phyloP scores from a whole-genome alignment of 1,140 invertebrate genomes.

The Drosophila ironensis region DNA sequence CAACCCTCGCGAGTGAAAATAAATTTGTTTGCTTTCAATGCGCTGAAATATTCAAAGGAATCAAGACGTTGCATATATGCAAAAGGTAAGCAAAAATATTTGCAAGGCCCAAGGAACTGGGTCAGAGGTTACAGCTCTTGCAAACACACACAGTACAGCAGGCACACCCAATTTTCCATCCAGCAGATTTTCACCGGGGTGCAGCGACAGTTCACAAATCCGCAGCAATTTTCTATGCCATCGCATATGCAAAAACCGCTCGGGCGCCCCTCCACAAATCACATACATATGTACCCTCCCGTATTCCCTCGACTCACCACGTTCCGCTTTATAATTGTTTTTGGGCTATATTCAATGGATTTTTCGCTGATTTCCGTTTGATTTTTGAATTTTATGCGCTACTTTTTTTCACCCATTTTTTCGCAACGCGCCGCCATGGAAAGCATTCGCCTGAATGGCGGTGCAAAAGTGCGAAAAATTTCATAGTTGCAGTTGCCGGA shows the following conservation, averaged over 20 bases:
- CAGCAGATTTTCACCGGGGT: slow-evolving; percentile 7
- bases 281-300: neutral
- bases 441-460: neutral
- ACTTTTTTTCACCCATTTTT: slow-evolving; percentile 15
- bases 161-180: neutral
- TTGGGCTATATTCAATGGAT: slow-evolving; percentile 60
- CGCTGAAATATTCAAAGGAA: slow-evolving; percentile 38
- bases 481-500: slow-evolving; percentile 21
- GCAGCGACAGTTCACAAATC: slow-evolving; percentile 10
- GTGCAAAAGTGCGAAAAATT: slow-evolving; percentile 41
- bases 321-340: slow-evolving; percentile 68
- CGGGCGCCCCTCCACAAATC: slow-evolving; percentile 16
- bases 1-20: slow-evolving; percentile 38
- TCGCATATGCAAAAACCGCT: slow-evolving; percentile 61
- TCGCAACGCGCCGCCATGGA: slow-evolving; percentile 24
- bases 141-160: slow-evolving; percentile 27
- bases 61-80: slow-evolving; percentile 42
- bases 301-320: slow-evolving; percentile 20
- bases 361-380: slow-evolving; percentile 51
- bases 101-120: slow-evolving; percentile 50
- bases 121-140: slow-evolving; percentile 62
- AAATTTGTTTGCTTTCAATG: slow-evolving; percentile 58
- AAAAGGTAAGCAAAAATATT: slow-evolving; percentile 66
- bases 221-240: slow-evolving; percentile 60
- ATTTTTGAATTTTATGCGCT: slow-evolving; percentile 44